These are phyloP conservation scores for Cydia fagiglandana DNA, from an alignment of 1,140 invertebrate genomes.

Conservation along the genomic window DNA sequence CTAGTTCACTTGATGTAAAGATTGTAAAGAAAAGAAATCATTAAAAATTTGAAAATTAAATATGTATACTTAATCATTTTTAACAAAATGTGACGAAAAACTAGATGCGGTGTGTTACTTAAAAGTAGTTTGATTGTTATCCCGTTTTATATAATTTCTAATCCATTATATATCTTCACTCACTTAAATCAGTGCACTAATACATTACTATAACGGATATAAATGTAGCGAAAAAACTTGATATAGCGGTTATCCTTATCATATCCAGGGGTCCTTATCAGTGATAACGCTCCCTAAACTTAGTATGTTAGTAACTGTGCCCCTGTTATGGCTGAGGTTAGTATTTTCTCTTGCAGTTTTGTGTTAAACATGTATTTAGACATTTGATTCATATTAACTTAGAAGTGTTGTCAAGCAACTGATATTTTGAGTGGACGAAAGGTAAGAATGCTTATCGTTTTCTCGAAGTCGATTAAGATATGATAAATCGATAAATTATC, in stretches of 20 bases:
- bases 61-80: too few relatives aligned
- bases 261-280: neutral
- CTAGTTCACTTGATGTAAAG: too few relatives aligned
- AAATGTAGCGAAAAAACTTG: neutral
- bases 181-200: neutral
- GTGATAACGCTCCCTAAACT: neutral
- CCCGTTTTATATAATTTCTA: too few relatives aligned
- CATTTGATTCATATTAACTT: too few relatives aligned
- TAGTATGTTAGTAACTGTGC: neutral
- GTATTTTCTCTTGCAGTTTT: neutral
- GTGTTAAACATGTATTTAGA: neutral
- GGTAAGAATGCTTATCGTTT: neutral
- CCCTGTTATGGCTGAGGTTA: neutral
- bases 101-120: too few relatives aligned
- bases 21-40: too few relatives aligned
- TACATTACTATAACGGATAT: neutral
- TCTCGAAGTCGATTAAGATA: neutral
- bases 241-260: slow-evolving; percentile 7
- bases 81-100: too few relatives aligned
- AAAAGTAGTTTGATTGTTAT: too few relatives aligned
- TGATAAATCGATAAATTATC: slow-evolving; percentile 4
- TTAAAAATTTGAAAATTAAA: too few relatives aligned
- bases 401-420: neutral
- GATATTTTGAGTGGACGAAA: neutral
- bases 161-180: too few relatives aligned